Evolutionary conservation across 2,888 invertebrate genomes (phyloP).

Genomic region (Eumerus sabulonum): DNA sequence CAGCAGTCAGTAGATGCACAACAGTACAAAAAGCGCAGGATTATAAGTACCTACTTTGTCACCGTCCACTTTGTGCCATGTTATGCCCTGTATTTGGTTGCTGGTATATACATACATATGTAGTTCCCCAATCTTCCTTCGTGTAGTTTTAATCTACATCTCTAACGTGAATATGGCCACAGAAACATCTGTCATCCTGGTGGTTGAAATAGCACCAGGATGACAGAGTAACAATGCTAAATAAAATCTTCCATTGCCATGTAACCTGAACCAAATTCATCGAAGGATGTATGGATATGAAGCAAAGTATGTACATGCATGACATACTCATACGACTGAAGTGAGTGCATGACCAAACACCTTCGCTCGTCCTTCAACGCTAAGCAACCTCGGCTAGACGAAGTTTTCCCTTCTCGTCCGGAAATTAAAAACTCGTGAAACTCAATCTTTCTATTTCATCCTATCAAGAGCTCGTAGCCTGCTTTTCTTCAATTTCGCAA

Average conservation of each 20-base stretch:
- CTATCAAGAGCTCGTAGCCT: neutral
- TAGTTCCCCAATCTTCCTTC: no score
- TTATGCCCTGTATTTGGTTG: neutral
- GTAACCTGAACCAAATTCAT: slow-evolving; percentile 56
- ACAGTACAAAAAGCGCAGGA: slow-evolving; percentile 19
- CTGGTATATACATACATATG: no score
- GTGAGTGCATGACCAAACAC: slow-evolving; percentile 36
- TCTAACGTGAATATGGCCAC: slow-evolving; percentile 43
- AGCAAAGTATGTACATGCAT: slow-evolving; percentile 38
- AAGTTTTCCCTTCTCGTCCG: slow-evolving; percentile 59
- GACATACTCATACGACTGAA: slow-evolving; percentile 42
- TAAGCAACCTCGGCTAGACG: slow-evolving; percentile 41
- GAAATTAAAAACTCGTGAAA: slow-evolving; percentile 67
- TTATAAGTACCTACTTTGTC: slow-evolving; percentile 36
- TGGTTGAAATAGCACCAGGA: no score
- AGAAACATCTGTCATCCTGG: neutral
- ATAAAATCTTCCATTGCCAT: slow-evolving; percentile 53
- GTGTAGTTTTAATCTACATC: slow-evolving; percentile 53
- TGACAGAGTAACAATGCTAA: slow-evolving; percentile 9
- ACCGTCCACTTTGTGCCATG: neutral
- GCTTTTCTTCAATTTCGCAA: no score
- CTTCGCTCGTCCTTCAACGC: slow-evolving; percentile 32
- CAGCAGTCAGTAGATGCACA: neutral
- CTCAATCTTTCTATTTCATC: slow-evolving; percentile 27
- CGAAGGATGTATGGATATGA: slow-evolving; percentile 35